Evolutionary conservation across 1,140 invertebrate genomes (phyloP).

Genomic region (Hirudo medicinalis): DNA sequence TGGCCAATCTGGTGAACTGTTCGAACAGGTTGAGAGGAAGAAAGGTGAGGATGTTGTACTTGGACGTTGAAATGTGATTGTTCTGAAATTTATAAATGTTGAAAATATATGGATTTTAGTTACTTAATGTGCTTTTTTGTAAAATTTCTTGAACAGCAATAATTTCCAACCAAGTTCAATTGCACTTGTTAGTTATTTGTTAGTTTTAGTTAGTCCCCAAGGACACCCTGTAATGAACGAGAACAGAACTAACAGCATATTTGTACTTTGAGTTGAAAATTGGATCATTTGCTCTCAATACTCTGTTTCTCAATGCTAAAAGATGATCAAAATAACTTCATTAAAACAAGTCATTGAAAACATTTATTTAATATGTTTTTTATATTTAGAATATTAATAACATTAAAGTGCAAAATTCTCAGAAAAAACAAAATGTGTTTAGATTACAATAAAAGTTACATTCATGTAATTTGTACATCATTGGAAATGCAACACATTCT

Average conservation of each 20-base stretch:
- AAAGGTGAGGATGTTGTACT: slow-evolving; percentile 86
- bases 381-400: too few relatives aligned
- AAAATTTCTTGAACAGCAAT: too few relatives aligned
- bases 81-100: slow-evolving; percentile 51
- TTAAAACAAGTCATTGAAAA: too few relatives aligned
- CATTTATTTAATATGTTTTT: too few relatives aligned
- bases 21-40: slow-evolving; percentile 91
- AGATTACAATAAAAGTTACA: not conserved
- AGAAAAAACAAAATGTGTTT: not conserved
- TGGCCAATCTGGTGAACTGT: slow-evolving; percentile 92
- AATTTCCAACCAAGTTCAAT: not conserved
- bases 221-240: not conserved
- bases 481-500: too few relatives aligned
- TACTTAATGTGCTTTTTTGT: too few relatives aligned
- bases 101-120: not conserved
- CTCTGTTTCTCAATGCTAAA: too few relatives aligned
- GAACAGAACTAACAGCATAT: not conserved
- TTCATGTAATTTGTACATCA: not conserved
- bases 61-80: slow-evolving; percentile 91
- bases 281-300: not conserved
- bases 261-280: not conserved
- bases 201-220: too few relatives aligned
- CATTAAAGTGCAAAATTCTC: not conserved
- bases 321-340: too few relatives aligned
- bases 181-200: not conserved